Base-by-base conservation (phyloP, 1,140 invertebrate genomes). In the Drosophila santomea region DNA sequence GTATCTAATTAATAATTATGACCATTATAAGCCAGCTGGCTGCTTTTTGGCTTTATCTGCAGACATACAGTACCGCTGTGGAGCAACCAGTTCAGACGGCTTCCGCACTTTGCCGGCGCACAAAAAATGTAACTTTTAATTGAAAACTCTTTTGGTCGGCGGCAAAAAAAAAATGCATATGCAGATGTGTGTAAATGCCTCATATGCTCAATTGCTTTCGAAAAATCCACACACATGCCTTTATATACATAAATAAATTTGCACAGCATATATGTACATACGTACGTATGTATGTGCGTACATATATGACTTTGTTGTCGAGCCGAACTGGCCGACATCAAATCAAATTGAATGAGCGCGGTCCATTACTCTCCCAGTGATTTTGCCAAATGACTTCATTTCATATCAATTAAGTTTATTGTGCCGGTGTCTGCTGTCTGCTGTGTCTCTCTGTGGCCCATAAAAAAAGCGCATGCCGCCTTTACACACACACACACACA, bases 331-430 rank as follows among this genome's bases (percentile, higher is more conserved):
- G 69, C 83, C 75, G 73, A 78, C 80, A 88, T 88, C 84, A 83
- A 84, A 79, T 83, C 75, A 84, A 88, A 89, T 89, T 88, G 80
- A 89, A 90, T 83, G 83, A 90, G 71, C 74, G 77, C 80, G 80
- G 84, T 80, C 84, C 79, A 86, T 86, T 86, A 86, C 84, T 83
- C 84, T 84, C 43, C 77, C 84, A 89, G 74, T 80, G 89, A 91
- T 91, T 91, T 91, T 89, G 89, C 84, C 89, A 91, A 91, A 91
- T 91, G 89, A 91, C 89, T 91, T 89, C 89, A 91, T 91, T 91
- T 91, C 83, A 91, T 91, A 91, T 91, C 89, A 91, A 91, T 91
- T 91, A 91, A 91, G 80, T 90, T 82, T 90, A 91, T 91, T 91
- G 80, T 72, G 74, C 67, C 82, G 57, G 66, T 77, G 59, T 39